phyloP scores from a whole-genome alignment of 2,113 vertebrate species.

The Saguinus midas region DNA sequence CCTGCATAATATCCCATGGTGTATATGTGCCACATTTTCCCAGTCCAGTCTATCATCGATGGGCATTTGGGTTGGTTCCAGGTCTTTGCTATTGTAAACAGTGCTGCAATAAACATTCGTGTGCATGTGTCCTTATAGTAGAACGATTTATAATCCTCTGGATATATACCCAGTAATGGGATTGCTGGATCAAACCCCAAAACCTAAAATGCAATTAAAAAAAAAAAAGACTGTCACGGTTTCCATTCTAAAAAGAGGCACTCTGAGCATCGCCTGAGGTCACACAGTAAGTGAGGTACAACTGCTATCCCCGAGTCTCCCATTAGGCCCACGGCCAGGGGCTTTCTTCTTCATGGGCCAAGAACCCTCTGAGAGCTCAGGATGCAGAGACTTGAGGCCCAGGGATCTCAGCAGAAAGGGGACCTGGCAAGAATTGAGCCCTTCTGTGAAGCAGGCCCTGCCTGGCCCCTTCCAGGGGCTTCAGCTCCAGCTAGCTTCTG shows the following conservation, averaged over 20 bases:
- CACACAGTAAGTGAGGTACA: not conserved
- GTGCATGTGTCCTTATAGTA: too few species aligned
- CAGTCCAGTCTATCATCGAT: too few species aligned
- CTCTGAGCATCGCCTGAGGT: not conserved
- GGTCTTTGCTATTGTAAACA: too few species aligned
- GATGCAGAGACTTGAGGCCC: not conserved
- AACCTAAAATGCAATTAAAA: too few species aligned
- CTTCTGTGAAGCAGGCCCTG: not conserved
- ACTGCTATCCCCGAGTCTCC: not conserved
- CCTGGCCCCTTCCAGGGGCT: not conserved
- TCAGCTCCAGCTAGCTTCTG: not conserved
- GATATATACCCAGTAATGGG: too few species aligned
- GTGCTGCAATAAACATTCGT: too few species aligned
- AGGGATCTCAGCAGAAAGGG: not conserved
- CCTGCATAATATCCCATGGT: too few species aligned
- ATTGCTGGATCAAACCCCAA: too few species aligned
- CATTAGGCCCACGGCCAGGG: not conserved
- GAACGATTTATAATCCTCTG: too few species aligned
- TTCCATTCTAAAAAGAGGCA: not conserved
- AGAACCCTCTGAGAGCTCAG: not conserved
- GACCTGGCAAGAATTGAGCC: not conserved
- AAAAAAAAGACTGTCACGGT: not conserved
- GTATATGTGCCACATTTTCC: too few species aligned
- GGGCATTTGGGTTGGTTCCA: too few species aligned
- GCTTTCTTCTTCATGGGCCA: too few species aligned